Conservation (phyloP, 2,797 vertebrate species). For the Siniperca obscura region DNA sequence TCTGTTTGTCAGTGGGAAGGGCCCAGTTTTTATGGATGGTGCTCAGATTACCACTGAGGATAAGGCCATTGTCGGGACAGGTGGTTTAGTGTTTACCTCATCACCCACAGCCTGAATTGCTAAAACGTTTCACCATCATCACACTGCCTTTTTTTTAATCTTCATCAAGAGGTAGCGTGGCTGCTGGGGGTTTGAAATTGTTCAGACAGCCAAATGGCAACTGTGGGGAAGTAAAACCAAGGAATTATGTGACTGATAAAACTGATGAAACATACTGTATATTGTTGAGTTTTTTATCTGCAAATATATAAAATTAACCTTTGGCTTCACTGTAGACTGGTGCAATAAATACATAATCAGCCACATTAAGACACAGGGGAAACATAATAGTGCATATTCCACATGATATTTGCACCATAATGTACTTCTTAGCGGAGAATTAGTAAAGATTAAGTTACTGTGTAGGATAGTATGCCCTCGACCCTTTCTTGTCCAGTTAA, state of each 20-base stretch:
- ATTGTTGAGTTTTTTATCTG: slow-evolving; percentile 31
- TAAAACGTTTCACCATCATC: slow-evolving; percentile 35
- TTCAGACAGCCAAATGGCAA: slow-evolving; percentile 27
- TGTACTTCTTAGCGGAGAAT: slow-evolving; percentile 29
- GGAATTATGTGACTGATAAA: slow-evolving; percentile 14
- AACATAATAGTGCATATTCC: not conserved
- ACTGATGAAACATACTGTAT: slow-evolving; percentile 12
- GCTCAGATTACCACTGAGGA: slow-evolving; percentile 70
- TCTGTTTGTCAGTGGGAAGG: slow-evolving; percentile 44
- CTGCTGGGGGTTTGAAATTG: slow-evolving; percentile 13
- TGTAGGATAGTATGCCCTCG: slow-evolving; percentile 22
- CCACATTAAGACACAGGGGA: not conserved
- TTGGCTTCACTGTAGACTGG: slow-evolving; percentile 18
- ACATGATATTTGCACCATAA: slow-evolving; percentile 33
- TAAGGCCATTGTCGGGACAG: slow-evolving; percentile 63
- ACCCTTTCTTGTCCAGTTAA: slow-evolving; percentile 28
- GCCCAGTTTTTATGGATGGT: slow-evolving; percentile 45
- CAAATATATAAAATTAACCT: slow-evolving; percentile 41
- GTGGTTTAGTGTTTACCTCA: slow-evolving; percentile 62
- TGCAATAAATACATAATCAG: slow-evolving; percentile 42
- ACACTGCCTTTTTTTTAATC: slow-evolving; percentile 9
- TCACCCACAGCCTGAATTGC: slow-evolving; percentile 33
- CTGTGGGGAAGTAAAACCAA: slow-evolving; percentile 22
- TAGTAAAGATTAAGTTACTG: slow-evolving; percentile 49
- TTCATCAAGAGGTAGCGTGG: slow-evolving; percentile 16